These are phyloP conservation scores for Sinhomidia bicolor DNA, from an alignment of 2,888 invertebrate genomes.

Conservation along the genomic window DNA sequence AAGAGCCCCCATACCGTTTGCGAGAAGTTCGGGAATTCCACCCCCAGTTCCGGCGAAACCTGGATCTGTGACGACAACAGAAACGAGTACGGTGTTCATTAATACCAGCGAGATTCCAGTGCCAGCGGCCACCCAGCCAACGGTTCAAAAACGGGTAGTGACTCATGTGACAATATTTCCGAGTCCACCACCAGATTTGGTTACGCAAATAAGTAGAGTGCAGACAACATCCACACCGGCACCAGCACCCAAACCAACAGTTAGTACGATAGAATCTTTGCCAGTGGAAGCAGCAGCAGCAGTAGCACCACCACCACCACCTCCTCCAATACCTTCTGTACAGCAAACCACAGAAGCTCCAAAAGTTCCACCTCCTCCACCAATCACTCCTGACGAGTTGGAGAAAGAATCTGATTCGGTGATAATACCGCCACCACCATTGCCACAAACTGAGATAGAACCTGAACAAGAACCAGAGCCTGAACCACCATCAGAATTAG, in stretches of 20 bases:
- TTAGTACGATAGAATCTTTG: not conserved
- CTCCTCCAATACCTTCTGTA: not conserved
- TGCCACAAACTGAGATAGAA: slow-evolving; percentile 2
- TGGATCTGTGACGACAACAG: slow-evolving; percentile 48
- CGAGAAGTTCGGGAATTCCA: slow-evolving; percentile 50
- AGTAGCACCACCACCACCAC: not conserved
- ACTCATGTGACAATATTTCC: slow-evolving; percentile 80
- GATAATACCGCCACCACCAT: slow-evolving; percentile 36
- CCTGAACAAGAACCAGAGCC: slow-evolving; percentile 45
- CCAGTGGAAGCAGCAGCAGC: not conserved
- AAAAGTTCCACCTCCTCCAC: slow-evolving; percentile 21
- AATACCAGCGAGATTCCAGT: slow-evolving; percentile 75
- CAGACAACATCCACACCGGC: slow-evolving; percentile 29
- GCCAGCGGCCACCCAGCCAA: slow-evolving; percentile 74
- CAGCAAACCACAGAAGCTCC: not conserved
- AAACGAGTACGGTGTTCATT: slow-evolving; percentile 77
- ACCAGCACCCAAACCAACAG: slow-evolving; percentile 12
- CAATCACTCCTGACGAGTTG: slow-evolving; percentile 25
- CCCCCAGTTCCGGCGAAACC: slow-evolving; percentile 68
- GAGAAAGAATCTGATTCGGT: not conserved
- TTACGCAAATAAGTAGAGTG: slow-evolving; percentile 76
- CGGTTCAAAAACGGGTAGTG: slow-evolving; percentile 79
- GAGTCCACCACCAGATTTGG: slow-evolving; percentile 78
- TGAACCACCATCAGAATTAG: slow-evolving; percentile 48
- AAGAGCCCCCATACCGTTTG: slow-evolving; percentile 52